Conservation (phyloP, 2,113 vertebrate species). For the Gallinago undulata region DNA sequence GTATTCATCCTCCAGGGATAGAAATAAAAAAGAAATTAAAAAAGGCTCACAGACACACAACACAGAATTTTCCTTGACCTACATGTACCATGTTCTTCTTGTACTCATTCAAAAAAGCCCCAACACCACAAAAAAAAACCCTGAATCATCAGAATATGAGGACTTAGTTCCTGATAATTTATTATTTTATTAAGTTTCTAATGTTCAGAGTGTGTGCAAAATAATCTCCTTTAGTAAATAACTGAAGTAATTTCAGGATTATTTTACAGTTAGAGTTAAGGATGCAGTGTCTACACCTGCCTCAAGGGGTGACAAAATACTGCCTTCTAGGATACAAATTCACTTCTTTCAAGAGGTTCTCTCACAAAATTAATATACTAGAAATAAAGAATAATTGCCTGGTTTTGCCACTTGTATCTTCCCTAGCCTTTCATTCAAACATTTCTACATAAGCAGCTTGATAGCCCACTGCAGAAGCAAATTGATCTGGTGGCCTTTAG, state of each 20-base stretch:
- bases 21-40: background rate
- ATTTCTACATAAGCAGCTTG: background rate
- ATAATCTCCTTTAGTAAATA: background rate
- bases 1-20: background rate
- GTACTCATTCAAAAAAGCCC: background rate
- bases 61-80: background rate
- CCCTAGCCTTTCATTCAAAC: background rate
- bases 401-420: background rate
- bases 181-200: background rate
- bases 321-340: background rate
- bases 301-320: background rate
- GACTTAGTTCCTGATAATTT: background rate
- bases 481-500: background rate
- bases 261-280: background rate
- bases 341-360: background rate
- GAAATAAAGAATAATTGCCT: background rate
- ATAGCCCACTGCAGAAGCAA: background rate
- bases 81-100: background rate
- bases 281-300: background rate
- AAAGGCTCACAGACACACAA: background rate
- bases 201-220: no score
- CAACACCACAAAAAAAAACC: background rate
- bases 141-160: background rate
- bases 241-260: background rate
- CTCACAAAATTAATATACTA: background rate